Evolutionary conservation across 2,113 vertebrate genomes (phyloP).

Genomic region (Bostrychus sinensis): DNA sequence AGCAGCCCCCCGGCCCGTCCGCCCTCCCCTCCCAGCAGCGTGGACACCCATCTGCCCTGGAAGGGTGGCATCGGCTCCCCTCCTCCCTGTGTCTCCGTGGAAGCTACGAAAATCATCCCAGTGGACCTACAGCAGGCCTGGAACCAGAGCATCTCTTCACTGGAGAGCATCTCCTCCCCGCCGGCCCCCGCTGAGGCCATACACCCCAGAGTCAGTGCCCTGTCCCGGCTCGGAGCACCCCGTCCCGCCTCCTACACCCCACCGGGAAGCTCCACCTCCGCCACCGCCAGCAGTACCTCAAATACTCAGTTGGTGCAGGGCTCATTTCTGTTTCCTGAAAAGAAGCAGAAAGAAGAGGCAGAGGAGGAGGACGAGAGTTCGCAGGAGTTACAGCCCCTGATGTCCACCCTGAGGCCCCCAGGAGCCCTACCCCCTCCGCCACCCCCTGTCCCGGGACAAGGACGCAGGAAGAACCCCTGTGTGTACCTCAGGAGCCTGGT

Average conservation of each 20-base stretch:
- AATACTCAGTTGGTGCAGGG: slow-evolving; percentile 51
- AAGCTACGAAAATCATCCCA: slow-evolving; percentile 95
- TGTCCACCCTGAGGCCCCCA: slow-evolving; percentile 77
- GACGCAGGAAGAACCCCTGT: slow-evolving; percentile 80
- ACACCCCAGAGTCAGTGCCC: slow-evolving; percentile 74
- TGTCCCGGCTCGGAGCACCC: slow-evolving; percentile 71
- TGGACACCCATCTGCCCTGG: slow-evolving; percentile 90
- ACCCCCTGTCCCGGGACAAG: slow-evolving; percentile 47
- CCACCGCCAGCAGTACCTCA: neutral
- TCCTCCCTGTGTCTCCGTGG: slow-evolving; percentile 89
- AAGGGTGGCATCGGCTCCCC: slow-evolving; percentile 86
- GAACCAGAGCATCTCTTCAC: slow-evolving; percentile 96
- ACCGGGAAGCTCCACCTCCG: slow-evolving; percentile 35
- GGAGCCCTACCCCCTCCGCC: slow-evolving; percentile 68
- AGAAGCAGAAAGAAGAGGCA: slow-evolving; percentile 77
- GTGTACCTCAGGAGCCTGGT: slow-evolving; percentile 82
- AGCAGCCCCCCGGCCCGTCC: slow-evolving; percentile 79
- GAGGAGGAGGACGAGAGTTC: slow-evolving; percentile 73
- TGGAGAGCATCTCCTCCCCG: slow-evolving; percentile 92
- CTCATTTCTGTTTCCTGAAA: slow-evolving; percentile 82
- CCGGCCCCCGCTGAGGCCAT: slow-evolving; percentile 73
- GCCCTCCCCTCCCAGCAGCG: slow-evolving; percentile 81
- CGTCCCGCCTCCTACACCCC: slow-evolving; percentile 58
- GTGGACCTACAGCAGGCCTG: slow-evolving; percentile 93
- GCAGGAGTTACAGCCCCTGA: slow-evolving; percentile 89